Evolutionary conservation across 2,888 invertebrate genomes (phyloP).

Genomic region (Ptychoptera contaminata): DNA sequence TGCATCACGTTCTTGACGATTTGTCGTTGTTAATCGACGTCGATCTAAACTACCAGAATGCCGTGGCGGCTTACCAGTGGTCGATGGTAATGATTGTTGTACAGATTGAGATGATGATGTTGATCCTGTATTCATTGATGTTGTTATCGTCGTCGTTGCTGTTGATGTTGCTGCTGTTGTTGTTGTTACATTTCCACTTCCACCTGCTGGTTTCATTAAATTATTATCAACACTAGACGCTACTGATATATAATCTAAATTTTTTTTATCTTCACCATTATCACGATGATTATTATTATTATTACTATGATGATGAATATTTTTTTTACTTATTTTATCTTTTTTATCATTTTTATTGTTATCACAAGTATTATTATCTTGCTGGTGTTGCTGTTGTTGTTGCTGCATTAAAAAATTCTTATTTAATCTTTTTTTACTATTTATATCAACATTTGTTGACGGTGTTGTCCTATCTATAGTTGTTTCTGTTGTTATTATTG

Average conservation of each 20-base stretch:
- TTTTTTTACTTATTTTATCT: too few species aligned
- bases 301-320: too few species aligned
- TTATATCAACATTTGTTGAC: conserved; percentile 5
- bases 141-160: conserved; percentile 4
- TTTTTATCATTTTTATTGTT: not conserved
- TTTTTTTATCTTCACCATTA: too few species aligned
- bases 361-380: conserved; percentile 1
- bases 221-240: too few species aligned
- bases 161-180: not conserved
- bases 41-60: conserved; percentile 37
- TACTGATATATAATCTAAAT: too few species aligned
- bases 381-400: not conserved
- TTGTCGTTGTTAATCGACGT: conserved; percentile 34
- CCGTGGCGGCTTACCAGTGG: conserved; percentile 17
- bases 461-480: not conserved
- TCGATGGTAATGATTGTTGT: not conserved
- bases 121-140: not conserved
- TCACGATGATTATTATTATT: not conserved
- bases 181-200: too few species aligned
- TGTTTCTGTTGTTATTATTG: conserved; percentile 21
- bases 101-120: not conserved
- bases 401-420: conserved; percentile 8
- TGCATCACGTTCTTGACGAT: conserved; percentile 44
- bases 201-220: not conserved
- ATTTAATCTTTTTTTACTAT: conserved; percentile 19